Conservation (phyloP, 2,797 vertebrate species). For the Tolypeutes matacus region DNA sequence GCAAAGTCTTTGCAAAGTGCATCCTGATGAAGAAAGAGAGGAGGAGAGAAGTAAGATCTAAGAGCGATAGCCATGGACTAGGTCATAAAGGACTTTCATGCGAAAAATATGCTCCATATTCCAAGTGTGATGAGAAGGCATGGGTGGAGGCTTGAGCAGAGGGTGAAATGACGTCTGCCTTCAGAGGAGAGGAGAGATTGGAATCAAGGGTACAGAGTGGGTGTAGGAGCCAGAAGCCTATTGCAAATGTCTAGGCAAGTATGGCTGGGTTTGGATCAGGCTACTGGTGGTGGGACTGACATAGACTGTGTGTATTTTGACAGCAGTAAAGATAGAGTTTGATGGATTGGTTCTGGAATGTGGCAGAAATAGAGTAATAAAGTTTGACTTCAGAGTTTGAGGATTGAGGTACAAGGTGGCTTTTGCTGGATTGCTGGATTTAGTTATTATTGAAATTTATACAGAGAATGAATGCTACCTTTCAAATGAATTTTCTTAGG, state of each 20-base stretch:
- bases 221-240: rapidly evolving
- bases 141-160: neutral
- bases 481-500: neutral
- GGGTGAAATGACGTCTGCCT: neutral
- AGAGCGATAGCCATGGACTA: neutral
- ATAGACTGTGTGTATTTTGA: neutral
- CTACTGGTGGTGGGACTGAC: rapidly evolving
- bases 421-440: neutral
- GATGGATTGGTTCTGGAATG: neutral
- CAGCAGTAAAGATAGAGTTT: neutral
- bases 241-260: neutral
- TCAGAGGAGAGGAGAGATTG: rapidly evolving
- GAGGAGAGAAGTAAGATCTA: neutral
- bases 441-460: neutral
- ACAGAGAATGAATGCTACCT: neutral
- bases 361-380: neutral
- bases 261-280: neutral
- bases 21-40: neutral
- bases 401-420: neutral
- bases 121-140: neutral
- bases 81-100: neutral
- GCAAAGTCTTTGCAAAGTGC: neutral
- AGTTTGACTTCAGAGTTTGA: neutral
- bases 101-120: neutral
- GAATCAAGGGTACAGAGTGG: too few species aligned